Base-by-base conservation (phyloP, 64 coral and sea anemone species). In the Cladopsammia gracilis region DNA sequence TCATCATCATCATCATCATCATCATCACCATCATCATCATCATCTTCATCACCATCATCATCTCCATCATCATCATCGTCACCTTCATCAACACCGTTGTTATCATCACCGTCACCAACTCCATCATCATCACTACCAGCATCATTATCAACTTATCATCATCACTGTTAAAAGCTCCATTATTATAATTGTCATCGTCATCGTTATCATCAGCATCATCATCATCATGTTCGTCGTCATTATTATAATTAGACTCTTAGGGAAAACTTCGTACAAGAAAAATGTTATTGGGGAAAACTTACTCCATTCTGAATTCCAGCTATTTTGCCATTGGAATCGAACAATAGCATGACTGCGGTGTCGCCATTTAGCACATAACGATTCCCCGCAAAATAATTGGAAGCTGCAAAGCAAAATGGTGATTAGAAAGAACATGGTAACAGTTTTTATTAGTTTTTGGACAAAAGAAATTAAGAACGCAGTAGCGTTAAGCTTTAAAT, bases 291-390 rank as follows among this genome's bases (percentile, higher is more conserved):
- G 34, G 34, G 14, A 10, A 15, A 72, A 69, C 93, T 45, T 81
- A 98, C 96, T 72, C 96, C 96, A 85, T 88, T 85, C 59, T 98
- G 93, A 66, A 98, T 98, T 80, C 96, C 96, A 22, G 96, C 96
- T 19, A 98, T 82, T 58, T 95, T 92, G 5, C 96, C 96, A 19
- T 82, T 75, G 14, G 80, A 79, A 62, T 95, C 96, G 43, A 98
- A 95, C 65, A 98, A 65, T 14, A 98, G 75, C 96, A 95, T 98
- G 19, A 90, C 93, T n/a, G 96, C 89, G 0, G 89, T 86, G 67
- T 98, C 96, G 26, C 87, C 87, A 4, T 95, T 78, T 2, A 95
- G 58, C 58, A 95, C 82, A 72, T 98, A 98, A 75, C 96, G 96
- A 78, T 98, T 98, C 12, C 96, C 96, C 20, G 70, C 47, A 62